These are phyloP conservation scores for Papilio xuthus DNA, from an alignment of 1,140 invertebrate species.

Conservation along the genomic window DNA sequence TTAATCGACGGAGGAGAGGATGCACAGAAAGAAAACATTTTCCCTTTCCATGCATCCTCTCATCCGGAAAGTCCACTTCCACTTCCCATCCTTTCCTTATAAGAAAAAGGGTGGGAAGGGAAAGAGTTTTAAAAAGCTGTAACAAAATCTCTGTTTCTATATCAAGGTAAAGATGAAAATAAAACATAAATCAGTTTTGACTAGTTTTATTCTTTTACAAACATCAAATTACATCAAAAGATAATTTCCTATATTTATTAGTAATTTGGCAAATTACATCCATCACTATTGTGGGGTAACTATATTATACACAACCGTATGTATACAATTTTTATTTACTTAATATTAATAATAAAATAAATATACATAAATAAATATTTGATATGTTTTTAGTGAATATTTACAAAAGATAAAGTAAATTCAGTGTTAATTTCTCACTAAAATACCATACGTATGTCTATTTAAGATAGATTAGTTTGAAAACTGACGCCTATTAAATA, in stretches of 20 bases:
- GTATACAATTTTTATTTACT: background rate
- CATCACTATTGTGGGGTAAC: conserved; percentile 53
- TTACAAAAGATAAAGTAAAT: background rate
- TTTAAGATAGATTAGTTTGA: too few species aligned
- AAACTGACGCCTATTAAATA: too few species aligned
- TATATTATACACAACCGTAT: conserved; percentile 60
- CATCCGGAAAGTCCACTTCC: too few species aligned
- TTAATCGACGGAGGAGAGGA: too few species aligned
- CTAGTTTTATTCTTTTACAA: conserved; percentile 73
- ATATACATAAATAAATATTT: background rate
- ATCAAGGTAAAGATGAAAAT: conserved; percentile 31
- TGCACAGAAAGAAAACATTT: too few species aligned
- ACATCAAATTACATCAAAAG: conserved; percentile 66
- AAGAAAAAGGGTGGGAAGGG: too few species aligned
- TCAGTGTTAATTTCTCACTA: background rate
- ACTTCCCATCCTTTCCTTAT: too few species aligned
- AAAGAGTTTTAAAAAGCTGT: too few species aligned
- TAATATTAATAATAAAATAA: background rate
- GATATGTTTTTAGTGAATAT: conserved; percentile 9
- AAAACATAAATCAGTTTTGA: conserved; percentile 57
- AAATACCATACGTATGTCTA: background rate
- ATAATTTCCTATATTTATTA: conserved; percentile 50
- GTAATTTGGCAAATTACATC: conserved; percentile 64
- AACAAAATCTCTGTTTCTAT: too few species aligned
- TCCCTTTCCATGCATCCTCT: too few species aligned